Conservation (phyloP, 2,797 vertebrate genomes). For the Platalea minor region DNA sequence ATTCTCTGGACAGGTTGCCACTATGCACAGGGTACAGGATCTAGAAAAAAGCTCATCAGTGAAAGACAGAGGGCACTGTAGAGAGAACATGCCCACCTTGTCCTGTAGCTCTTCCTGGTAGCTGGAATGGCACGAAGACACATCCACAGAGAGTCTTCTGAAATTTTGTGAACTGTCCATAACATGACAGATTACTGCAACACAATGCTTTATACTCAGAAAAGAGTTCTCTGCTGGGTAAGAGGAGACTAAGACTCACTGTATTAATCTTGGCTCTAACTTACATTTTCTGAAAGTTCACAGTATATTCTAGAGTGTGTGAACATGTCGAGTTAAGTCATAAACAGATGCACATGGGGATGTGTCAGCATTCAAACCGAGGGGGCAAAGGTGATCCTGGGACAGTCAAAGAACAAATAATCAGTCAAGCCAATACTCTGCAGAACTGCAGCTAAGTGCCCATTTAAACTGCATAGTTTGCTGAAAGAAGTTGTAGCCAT, state of each 20-base stretch:
- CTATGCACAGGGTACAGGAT: neutral
- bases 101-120: neutral
- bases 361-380: neutral
- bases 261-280: neutral
- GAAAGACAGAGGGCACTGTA: neutral
- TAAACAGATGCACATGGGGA: neutral
- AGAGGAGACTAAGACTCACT: neutral
- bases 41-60: neutral
- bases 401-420: neutral
- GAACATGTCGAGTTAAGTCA: neutral
- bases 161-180: neutral
- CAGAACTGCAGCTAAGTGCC: neutral
- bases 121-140: neutral
- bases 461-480: fast-evolving
- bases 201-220: neutral
- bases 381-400: neutral
- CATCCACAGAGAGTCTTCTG: neutral
- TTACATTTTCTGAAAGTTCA: neutral
- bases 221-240: neutral
- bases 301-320: neutral
- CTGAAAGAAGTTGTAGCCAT: neutral
- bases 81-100: neutral
- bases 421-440: neutral
- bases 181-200: neutral
- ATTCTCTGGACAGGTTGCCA: neutral